Evolutionary conservation across 2,888 invertebrate species (phyloP), one percentile per base, ranked within the genome.

Genomic region (Cheilosia variabilis): DNA sequence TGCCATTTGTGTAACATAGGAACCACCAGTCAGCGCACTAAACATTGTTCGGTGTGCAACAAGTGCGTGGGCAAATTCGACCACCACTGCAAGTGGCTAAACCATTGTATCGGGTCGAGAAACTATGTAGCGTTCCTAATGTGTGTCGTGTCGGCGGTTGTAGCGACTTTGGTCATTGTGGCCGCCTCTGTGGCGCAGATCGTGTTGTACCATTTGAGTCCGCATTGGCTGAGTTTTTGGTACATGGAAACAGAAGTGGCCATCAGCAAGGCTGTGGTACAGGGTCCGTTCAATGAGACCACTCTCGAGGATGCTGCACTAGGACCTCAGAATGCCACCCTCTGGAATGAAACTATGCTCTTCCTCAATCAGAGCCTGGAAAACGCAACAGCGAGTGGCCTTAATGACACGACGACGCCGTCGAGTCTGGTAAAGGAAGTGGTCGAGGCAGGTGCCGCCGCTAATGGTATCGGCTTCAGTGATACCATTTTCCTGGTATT

Each of bases 1-100:
- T 99, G 99, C 91, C 97, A 98, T 90, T 93, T 99, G 89, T 99
- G 99, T 93, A 96, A 97, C 90, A 96, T 98, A 89, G 93, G 95
- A 86, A 96, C 96, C 7, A 94, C 94, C 80, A 95, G 95, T 80
- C 94, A 94, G 65, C 94, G 96, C 87, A 97, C 97, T 13, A 99
- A 99, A 92, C 99, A 99, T 92, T 99, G 99, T 92, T 96, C 97
- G 89, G 95, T 97, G 88, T 99, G 99, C 93, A 99, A 99, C 94
- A 99, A 99, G 94, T 99, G 99, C 93, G 97, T 99, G 65, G 95
- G 96, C 15, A 94, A 95, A 78, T 99, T 99, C 93, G 99, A 99
- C 92, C 99, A 99, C 92, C 99, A 99, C 93, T 99, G 99, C 94
- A 98, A 98, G 94, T 99, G 99, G 99, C 94, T 99, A 88, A 99